Conservation (phyloP, 2,888 invertebrate species). For the Ophion obscuratus region DNA sequence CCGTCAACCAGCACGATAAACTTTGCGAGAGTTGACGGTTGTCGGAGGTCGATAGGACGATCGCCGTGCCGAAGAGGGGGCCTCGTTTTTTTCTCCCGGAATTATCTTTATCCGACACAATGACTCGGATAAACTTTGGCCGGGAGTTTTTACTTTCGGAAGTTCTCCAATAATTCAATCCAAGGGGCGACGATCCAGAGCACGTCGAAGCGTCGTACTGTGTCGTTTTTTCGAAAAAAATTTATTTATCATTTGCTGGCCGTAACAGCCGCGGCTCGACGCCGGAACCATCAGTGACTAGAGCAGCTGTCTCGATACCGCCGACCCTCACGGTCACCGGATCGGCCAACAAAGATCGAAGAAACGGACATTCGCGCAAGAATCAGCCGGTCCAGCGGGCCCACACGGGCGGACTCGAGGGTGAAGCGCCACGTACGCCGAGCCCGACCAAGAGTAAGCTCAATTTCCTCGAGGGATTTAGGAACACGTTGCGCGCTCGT, state of each 20-base stretch:
- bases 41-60: constrained; percentile 3
- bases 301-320: constrained; percentile 75
- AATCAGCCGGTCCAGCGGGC: constrained; percentile 76
- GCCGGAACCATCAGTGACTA: constrained; percentile 75
- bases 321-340: constrained; percentile 75
- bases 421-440: constrained; percentile 79
- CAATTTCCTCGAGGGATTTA: constrained; percentile 87
- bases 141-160: not conserved
- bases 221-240: constrained; percentile 61
- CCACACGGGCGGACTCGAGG: constrained; percentile 74
- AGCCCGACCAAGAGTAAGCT: constrained; percentile 85
- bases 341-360: constrained; percentile 74
- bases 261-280: constrained; percentile 80
- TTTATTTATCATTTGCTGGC: constrained; percentile 82
- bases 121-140: constrained; percentile 4
- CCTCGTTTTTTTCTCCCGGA: constrained; percentile 9
- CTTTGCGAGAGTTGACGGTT: not conserved
- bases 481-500: constrained; percentile 85
- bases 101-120: not conserved
- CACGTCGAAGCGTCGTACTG: constrained; percentile 49
- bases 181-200: not conserved
- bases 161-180: not conserved
- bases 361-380: constrained; percentile 70
- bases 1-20: constrained; percentile 31
- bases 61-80: not conserved